A percentile compares a stretch with the other conserved stretches of the same genome.
These are phyloP conservation scores for Idaea aversata DNA, from an alignment of 2,888 invertebrate genomes.

Conservation along the genomic window DNA sequence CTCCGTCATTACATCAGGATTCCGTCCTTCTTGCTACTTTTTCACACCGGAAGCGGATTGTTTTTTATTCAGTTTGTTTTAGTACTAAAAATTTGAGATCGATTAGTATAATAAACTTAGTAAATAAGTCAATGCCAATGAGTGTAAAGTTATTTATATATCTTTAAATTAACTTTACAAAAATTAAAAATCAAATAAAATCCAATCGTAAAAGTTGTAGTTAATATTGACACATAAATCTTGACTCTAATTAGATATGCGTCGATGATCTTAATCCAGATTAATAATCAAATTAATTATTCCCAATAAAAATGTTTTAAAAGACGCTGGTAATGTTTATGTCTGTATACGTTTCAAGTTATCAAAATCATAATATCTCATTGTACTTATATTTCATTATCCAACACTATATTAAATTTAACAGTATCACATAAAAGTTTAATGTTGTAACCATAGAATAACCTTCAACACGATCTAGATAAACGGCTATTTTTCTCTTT, in stretches of 20 bases:
- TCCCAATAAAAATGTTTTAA: background rate
- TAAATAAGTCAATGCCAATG: background rate
- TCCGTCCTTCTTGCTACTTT: constrained; percentile 63
- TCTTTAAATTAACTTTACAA: background rate
- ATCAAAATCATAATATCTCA: background rate
- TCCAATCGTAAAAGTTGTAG: background rate
- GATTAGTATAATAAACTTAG: background rate
- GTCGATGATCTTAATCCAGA: background rate
- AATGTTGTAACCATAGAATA: constrained; percentile 26
- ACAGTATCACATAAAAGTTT: constrained; percentile 17
- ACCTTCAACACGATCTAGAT: constrained; percentile 51
- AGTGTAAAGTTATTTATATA: background rate
- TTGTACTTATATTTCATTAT: background rate
- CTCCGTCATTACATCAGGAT: constrained; percentile 77
- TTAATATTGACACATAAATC: background rate
- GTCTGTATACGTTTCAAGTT: background rate
- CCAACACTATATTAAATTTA: background rate
- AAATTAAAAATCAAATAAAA: background rate
- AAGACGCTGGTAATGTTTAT: background rate
- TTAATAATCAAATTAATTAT: background rate
- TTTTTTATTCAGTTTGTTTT: constrained; percentile 77
- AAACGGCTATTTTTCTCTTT: constrained; percentile 53
- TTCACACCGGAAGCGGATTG: constrained; percentile 65
- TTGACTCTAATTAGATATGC: background rate
- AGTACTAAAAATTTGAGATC: background rate